Evolutionary conservation across 2,113 vertebrate genomes (phyloP).

Genomic region (Chaenogobius annularis): DNA sequence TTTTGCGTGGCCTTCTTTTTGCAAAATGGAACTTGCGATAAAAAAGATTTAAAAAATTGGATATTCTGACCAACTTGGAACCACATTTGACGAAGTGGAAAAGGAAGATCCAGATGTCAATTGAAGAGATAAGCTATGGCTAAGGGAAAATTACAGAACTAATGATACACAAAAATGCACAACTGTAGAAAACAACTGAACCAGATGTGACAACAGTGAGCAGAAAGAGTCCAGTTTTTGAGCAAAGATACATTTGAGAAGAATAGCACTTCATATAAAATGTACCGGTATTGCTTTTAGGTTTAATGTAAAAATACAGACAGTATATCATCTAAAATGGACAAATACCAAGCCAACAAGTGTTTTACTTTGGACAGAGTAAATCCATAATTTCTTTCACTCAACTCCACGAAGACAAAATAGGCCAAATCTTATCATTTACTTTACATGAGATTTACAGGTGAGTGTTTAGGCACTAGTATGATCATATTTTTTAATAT

Average conservation of each 20-base stretch:
- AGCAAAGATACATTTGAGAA: slow-evolving; percentile 24
- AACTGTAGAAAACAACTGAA: slow-evolving; percentile 3
- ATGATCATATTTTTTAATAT: not conserved
- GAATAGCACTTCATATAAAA: slow-evolving; percentile 25
- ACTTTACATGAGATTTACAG: not conserved
- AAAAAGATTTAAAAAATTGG: slow-evolving; percentile 23
- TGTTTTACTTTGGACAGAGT: not conserved
- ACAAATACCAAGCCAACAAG: not conserved
- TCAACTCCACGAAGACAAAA: not conserved
- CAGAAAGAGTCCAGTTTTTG: slow-evolving; percentile 29
- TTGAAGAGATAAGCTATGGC: not conserved
- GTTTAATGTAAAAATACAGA: slow-evolving; percentile 4
- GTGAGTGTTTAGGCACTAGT: not conserved
- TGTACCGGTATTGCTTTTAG: slow-evolving; percentile 10
- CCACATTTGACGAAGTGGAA: slow-evolving; percentile 21
- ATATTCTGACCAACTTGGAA: slow-evolving; percentile 31
- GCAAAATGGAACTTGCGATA: slow-evolving; percentile 1
- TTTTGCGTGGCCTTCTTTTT: slow-evolving; percentile 19
- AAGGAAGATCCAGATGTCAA: slow-evolving; percentile 37
- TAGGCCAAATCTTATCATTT: not conserved
- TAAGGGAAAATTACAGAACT: slow-evolving; percentile 23
- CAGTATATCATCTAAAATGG: slow-evolving; percentile 1
- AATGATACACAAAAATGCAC: slow-evolving; percentile 14
- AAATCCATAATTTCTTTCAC: slow-evolving; percentile 6
- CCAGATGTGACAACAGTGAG: slow-evolving; percentile 11